Evolutionary conservation across 2,888 invertebrate species (phyloP).

Genomic region (Gnatocerus cornutus): DNA sequence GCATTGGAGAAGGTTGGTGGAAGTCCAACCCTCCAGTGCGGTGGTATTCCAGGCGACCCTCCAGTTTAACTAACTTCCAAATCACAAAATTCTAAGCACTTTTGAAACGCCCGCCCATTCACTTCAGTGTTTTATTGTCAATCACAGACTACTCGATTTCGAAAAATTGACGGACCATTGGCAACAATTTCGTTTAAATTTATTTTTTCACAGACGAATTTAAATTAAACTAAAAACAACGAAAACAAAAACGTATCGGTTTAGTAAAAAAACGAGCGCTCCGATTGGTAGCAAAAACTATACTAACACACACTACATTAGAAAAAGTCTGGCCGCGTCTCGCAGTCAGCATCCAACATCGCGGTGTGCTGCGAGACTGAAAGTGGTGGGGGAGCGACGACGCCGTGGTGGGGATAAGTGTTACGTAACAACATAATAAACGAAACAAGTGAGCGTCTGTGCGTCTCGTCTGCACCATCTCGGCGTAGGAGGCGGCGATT

Average conservation of each 20-base stretch:
- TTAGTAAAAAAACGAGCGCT: slow-evolving; percentile 63
- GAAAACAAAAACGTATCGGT: slow-evolving; percentile 58
- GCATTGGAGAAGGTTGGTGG: slow-evolving; percentile 67
- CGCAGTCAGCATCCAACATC: slow-evolving; percentile 66
- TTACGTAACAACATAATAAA: slow-evolving; percentile 67
- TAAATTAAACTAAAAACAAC: slow-evolving; percentile 50
- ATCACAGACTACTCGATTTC: slow-evolving; percentile 19
- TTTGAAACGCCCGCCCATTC: slow-evolving; percentile 23
- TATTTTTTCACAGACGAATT: background rate
- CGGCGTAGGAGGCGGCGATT: slow-evolving; percentile 41
- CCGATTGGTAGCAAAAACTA: slow-evolving; percentile 69
- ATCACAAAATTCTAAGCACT: slow-evolving; percentile 22
- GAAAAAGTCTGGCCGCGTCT: slow-evolving; percentile 67
- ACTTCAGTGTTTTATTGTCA: slow-evolving; percentile 21
- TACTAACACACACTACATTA: slow-evolving; percentile 69
- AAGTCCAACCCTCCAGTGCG: slow-evolving; percentile 68
- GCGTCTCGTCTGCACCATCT: slow-evolving; percentile 43
- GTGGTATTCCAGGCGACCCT: slow-evolving; percentile 70
- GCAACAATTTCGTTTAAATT: background rate
- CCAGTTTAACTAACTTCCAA: slow-evolving; percentile 60
- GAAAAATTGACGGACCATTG: background rate
- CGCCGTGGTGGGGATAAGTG: slow-evolving; percentile 58
- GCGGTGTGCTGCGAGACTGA: slow-evolving; percentile 55
- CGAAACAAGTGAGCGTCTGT: slow-evolving; percentile 61
- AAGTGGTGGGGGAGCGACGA: slow-evolving; percentile 58